A percentile compares a stretch with the other conserved stretches of the same genome.
Evolutionary conservation across 2,888 invertebrate species (phyloP).

Genomic region (Tholera decimalis): DNA sequence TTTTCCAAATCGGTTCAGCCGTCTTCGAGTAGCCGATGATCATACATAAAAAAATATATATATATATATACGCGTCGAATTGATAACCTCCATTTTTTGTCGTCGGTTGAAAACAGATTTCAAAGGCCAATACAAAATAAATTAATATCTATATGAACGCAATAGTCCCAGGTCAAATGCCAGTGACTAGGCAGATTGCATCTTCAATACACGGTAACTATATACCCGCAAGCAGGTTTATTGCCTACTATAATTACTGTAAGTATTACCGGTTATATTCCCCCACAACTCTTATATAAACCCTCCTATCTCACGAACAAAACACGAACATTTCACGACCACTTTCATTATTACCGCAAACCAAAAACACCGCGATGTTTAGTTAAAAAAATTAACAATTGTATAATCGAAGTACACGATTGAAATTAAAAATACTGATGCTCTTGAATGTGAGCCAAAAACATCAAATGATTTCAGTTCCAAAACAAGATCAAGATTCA

Average conservation of each 20-base stretch:
- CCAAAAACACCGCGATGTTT: conserved; percentile 37
- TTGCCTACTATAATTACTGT: conserved; percentile 77
- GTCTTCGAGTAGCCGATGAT: too few species aligned
- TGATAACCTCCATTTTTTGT: too few species aligned
- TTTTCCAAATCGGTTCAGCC: too few species aligned
- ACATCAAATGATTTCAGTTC: conserved; percentile 81
- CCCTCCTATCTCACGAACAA: conserved; percentile 32
- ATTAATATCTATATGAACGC: conserved; percentile 73
- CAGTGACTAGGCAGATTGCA: conserved; percentile 78
- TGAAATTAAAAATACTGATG: conserved; percentile 79
- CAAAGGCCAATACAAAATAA: conserved; percentile 62
- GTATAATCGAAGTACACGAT: conserved; percentile 75
- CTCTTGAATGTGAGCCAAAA: conserved; percentile 85
- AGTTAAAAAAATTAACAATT: conserved; percentile 65
- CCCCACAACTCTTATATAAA: conserved; percentile 29
- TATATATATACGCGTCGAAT: too few species aligned
- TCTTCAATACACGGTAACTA: conserved; percentile 74
- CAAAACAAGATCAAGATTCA: conserved; percentile 74
- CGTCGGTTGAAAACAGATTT: conserved; percentile 57
- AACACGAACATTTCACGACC: conserved; percentile 26
- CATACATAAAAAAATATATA: too few species aligned
- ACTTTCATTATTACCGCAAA: conserved; percentile 40
- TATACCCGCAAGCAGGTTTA: conserved; percentile 71
- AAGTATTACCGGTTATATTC: conserved; percentile 70
- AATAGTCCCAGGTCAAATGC: conserved; percentile 79